Base-by-base conservation (phyloP, 2,113 vertebrate species). In the Siphamia tubifer region DNA sequence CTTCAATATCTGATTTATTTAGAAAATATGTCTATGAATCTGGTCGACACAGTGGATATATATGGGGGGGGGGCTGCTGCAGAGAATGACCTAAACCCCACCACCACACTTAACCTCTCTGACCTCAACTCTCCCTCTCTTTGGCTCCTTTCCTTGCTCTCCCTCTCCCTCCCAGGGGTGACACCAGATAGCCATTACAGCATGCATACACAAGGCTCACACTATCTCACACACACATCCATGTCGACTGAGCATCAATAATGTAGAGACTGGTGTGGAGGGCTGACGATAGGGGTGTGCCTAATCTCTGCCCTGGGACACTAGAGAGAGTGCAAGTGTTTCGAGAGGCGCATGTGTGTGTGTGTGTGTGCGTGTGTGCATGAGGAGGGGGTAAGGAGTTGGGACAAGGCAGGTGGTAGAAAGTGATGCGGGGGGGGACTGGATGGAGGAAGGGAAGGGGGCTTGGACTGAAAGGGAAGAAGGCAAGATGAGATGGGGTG, bases 151-250 rank as follows among this genome's bases (percentile, higher is more conserved):
- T 62, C 55, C 49, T 43, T 79, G 34, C 21, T 39, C 31, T 49
- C 40, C 63, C 32, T 25, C 49, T 60, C 53, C 68, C 66, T 83
- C 67, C 86, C 73, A 17, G 25, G 81, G 87, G 87, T 84, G 90
- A 92, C 84, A 92, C 89, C 75, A 89, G 92, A 93, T 92, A 91
- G 87, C 90, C 87, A 92, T 92, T 92, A 92, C 89, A 81, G 77
- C 80, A 81, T 82, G 54, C 66, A 74, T 48, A 48, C 65, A 6
- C 58, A 57, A 57, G 25, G 15, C 61, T 20, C 42, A 39, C 68
- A 51, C 68, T 42, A 63, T 17, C 48, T 21, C 80, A 49, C 66
- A 19, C 47, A 47, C 51, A 35, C 39, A 9, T 45, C 43, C 53
- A 62, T 47, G 42, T 21, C 62, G 34, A 72, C 83, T 21, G 6